phyloP scores from a whole-genome alignment of 2,113 vertebrate genomes.

The Leptobrachium leishanense region DNA sequence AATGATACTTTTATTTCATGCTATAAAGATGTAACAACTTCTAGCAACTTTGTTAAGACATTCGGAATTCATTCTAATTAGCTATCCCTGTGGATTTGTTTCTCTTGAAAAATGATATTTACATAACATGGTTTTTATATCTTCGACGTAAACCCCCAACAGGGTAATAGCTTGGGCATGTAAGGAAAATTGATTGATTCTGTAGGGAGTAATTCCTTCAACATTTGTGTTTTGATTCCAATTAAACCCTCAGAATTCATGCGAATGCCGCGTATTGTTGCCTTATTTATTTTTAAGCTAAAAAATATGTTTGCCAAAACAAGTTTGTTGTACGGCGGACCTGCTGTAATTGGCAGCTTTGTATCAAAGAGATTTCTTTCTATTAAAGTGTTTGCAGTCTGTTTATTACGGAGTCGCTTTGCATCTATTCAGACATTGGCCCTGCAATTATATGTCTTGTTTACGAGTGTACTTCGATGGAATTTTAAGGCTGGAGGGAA shows the following conservation, averaged over 20 bases:
- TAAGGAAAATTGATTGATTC: constrained; percentile 27
- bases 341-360: constrained; percentile 48
- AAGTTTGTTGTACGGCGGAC: constrained; percentile 45
- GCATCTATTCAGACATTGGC: constrained; percentile 7
- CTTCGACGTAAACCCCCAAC: constrained; percentile 50
- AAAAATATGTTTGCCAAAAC: constrained; percentile 50
- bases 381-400: constrained; percentile 41
- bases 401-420: neutral
- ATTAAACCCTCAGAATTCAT: constrained; percentile 49
- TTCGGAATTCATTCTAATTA: constrained; percentile 55
- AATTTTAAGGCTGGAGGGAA: constrained; percentile 34
- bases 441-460: constrained; percentile 43
- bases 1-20: constrained; percentile 8
- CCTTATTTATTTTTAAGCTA: constrained; percentile 47
- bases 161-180: constrained; percentile 40
- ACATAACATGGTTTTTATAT: constrained; percentile 50
- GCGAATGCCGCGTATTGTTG: constrained; percentile 36
- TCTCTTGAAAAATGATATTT: constrained; percentile 57
- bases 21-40: constrained; percentile 26
- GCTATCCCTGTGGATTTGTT: constrained; percentile 55
- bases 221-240: constrained; percentile 42
- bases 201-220: constrained; percentile 47
- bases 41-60: constrained; percentile 49
- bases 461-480: constrained; percentile 32
- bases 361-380: neutral